Evolutionary conservation across 2,113 vertebrate genomes (phyloP), one percentile per base, ranked within the genome.

Genomic region (Aspiorhynchus laticeps): DNA sequence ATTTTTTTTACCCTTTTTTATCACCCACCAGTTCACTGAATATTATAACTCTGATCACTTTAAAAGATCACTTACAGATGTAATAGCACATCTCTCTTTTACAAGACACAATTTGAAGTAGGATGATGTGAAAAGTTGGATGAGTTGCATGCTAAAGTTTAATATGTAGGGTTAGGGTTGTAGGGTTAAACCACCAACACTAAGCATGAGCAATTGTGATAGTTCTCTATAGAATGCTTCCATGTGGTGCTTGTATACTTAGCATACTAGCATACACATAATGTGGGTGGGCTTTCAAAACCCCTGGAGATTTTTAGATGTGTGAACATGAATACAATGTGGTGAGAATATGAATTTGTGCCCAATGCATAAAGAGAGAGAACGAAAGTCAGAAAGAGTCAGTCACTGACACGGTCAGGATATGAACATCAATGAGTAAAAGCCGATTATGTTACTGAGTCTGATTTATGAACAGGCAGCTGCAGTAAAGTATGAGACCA

Each of bases 381-480:
- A 24, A 21, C 17, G 11, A 28, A 17, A 85, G 61, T 69, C 15
- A 41, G 65, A 59, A 67, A 48, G 28, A 61, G 71, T 38, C 15
- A 26, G 65, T 41, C 24, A 61, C 48, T 38, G 83, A 75, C 74
- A 59, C 26, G 43, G 51, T 83, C 67, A 84, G 84, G 87, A 87
- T 86, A 84, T 84, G 74, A 87, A n/a, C 74, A 76, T 76, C 59
- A 53, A 21, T 80, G 77, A 89, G 46, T 9, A 80, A 76, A 59
- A 75, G 38, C 80, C 26, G 87, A 88, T 91, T 81, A 26, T 53
- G 86, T 89, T 89, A 86, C 90, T 38, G 46, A 36, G 65, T 26
- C 56, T 88, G 90, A 91, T 86, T 88, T 90, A 91, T 87, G 83
- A 48, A n/a, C 51, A 80, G 79, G 73, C 91, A 91, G 89, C 90